Base-by-base conservation (phyloP, 1,140 invertebrate genomes). In the Mylabris phalerata region DNA sequence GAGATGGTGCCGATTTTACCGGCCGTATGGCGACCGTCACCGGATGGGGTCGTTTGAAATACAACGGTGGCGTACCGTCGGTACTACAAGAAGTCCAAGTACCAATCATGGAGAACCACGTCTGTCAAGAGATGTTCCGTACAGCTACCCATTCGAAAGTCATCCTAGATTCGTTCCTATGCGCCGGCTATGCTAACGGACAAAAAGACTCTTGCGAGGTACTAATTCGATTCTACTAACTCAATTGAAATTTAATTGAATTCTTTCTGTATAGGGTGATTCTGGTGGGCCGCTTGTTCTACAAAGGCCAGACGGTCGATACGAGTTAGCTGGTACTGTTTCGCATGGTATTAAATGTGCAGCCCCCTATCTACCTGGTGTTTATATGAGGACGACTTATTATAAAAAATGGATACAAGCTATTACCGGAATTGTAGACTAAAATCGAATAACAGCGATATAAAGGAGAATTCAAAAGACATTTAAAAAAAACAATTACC, bases 341-440 rank as follows among this genome's bases (percentile, higher is more conserved):
- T 96, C 93, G 4, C 95, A 97, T 75, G 95, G 95, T 9, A 95
- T 94, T 60, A 93, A 92, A 69, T 97, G 94, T 71, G 94, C 92
- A 1, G 88, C 91, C 27, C 90, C 92, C 0, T 93, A 90, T 70
- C 73, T 94, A 50, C 90, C 90, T 0, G 91, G 92, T 32, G 92
- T 95, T 2, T 95, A 95, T 72, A 95, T 95, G 92, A 81, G 90
- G 58, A 94, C 92, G 51, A 90, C 89, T 0, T 93, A 81, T 70
- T 95, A 93, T 75, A 92, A 92, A 67, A 89, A 90, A 0, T 95
- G 93, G 93, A 79, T 95, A 52, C 85, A 86, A 67, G 86, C 83
- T 61, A 87, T 94, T 67, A 93, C 90, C 13, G 88, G 88, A 41
- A 84, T 91, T 43, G 81, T 32, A 1, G 32, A 32, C 3, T 32